phyloP scores from a whole-genome alignment of 2,113 vertebrate species.

The Halichoeres trimaculatus region DNA sequence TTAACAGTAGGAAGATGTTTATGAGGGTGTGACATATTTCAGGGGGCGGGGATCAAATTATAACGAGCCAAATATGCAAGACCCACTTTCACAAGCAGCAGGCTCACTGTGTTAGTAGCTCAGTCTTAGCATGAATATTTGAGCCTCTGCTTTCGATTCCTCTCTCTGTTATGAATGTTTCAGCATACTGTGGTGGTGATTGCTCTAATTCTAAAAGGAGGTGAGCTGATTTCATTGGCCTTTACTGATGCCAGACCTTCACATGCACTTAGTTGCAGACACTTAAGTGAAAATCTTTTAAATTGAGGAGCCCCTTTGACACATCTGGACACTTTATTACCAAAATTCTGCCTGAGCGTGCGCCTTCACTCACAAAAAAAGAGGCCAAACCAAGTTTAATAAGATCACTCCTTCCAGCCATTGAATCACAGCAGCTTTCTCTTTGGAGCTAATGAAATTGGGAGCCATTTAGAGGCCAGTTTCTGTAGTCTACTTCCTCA shows the following conservation, averaged over 20 bases:
- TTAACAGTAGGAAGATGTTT: not conserved
- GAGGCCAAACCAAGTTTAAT: constrained; percentile 62
- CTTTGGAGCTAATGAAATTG: constrained; percentile 73
- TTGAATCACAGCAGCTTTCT: constrained; percentile 58
- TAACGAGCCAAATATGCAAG: not conserved
- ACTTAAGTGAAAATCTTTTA: constrained; percentile 35
- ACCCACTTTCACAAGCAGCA: not conserved
- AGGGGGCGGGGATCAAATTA: not conserved
- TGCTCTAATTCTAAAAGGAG: constrained; percentile 27
- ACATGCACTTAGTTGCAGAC: constrained; percentile 29
- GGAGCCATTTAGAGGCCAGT: constrained; percentile 68
- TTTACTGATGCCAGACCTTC: constrained; percentile 31
- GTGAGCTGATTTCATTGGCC: constrained; percentile 41
- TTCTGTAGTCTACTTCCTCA: constrained; percentile 46
- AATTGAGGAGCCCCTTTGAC: constrained; percentile 27
- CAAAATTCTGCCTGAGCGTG: constrained; percentile 44
- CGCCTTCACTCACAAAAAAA: constrained; percentile 22
- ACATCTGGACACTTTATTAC: constrained; percentile 28
- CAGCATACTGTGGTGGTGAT: constrained; percentile 27
- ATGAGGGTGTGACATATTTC: not conserved
- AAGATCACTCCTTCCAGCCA: constrained; percentile 65
- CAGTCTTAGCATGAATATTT: not conserved
- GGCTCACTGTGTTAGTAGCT: not conserved
- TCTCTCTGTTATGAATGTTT: constrained; percentile 31
- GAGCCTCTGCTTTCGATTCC: constrained; percentile 5